phyloP scores from a whole-genome alignment of 2,888 invertebrate genomes.

The Pharmacophagus antenor region DNA sequence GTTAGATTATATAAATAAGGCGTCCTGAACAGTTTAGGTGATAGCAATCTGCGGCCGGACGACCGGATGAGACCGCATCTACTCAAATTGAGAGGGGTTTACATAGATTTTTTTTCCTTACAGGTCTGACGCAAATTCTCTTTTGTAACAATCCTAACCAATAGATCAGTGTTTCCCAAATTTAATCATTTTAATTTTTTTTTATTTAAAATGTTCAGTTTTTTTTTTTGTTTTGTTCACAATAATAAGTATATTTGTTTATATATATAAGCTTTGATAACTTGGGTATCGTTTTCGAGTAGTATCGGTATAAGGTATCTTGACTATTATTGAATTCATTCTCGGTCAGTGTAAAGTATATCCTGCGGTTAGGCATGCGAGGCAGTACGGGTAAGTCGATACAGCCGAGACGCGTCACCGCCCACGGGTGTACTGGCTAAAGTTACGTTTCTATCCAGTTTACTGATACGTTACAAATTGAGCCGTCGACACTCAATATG shows the following conservation, averaged over 20 bases:
- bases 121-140: slow-evolving; percentile 50
- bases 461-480: slow-evolving; percentile 63
- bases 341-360: slow-evolving; percentile 52
- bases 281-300: slow-evolving; percentile 9
- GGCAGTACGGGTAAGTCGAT: slow-evolving; percentile 51
- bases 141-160: slow-evolving; percentile 19
- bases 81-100: slow-evolving; percentile 71
- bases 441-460: slow-evolving; percentile 55
- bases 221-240: neutral
- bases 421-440: slow-evolving; percentile 51
- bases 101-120: slow-evolving; percentile 62
- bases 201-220: neutral
- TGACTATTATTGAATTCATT: slow-evolving; percentile 18
- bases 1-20: slow-evolving; percentile 80
- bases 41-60: slow-evolving; percentile 70
- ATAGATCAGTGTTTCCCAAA: slow-evolving; percentile 13
- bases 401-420: slow-evolving; percentile 52
- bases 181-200: neutral
- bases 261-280: neutral
- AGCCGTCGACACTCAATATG: slow-evolving; percentile 54
- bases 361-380: slow-evolving; percentile 52
- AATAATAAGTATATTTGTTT: neutral
- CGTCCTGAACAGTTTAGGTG: slow-evolving; percentile 67
- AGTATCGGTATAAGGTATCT: slow-evolving; percentile 17
- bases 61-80: slow-evolving; percentile 41